A percentile compares a stretch with the other conserved stretches of the same genome.
These are phyloP conservation scores for Sebastiscus albofasciatus DNA, from an alignment of 2,797 vertebrate genomes.

Conservation along the genomic window DNA sequence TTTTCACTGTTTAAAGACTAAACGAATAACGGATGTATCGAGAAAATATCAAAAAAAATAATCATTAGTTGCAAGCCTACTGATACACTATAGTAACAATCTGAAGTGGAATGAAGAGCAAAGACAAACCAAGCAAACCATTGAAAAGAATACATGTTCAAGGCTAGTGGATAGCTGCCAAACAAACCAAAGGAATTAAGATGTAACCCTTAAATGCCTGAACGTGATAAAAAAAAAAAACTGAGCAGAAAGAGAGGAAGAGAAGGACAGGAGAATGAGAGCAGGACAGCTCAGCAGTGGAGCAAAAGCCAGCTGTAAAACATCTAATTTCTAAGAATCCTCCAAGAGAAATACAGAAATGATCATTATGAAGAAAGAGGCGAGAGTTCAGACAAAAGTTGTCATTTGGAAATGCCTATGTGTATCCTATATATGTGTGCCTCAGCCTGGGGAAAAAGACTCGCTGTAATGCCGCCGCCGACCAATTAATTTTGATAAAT, in stretches of 20 bases:
- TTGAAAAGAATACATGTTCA: background rate
- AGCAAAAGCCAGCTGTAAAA: background rate
- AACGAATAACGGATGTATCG: background rate
- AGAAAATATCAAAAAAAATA: background rate
- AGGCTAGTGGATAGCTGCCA: background rate
- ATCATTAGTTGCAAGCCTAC: background rate
- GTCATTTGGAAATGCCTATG: slow-evolving; percentile 24
- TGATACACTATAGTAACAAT: background rate
- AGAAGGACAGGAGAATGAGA: background rate
- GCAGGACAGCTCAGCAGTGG: background rate
- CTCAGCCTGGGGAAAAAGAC: slow-evolving; percentile 43
- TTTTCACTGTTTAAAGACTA: background rate
- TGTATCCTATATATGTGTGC: background rate
- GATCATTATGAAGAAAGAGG: slow-evolving; percentile 12
- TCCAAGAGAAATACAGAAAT: background rate
- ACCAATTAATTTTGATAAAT: slow-evolving; percentile 82
- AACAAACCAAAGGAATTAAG: background rate
- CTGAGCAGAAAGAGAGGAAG: background rate
- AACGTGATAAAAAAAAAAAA: background rate
- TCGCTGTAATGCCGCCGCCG: slow-evolving; percentile 45
- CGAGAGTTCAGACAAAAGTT: slow-evolving; percentile 36
- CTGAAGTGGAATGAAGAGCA: background rate
- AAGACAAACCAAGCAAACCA: background rate
- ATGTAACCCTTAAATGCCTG: background rate
- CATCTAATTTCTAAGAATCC: background rate